Evolutionary conservation across 2,888 invertebrate genomes (phyloP).

Genomic region (Microdon myrmicae): DNA sequence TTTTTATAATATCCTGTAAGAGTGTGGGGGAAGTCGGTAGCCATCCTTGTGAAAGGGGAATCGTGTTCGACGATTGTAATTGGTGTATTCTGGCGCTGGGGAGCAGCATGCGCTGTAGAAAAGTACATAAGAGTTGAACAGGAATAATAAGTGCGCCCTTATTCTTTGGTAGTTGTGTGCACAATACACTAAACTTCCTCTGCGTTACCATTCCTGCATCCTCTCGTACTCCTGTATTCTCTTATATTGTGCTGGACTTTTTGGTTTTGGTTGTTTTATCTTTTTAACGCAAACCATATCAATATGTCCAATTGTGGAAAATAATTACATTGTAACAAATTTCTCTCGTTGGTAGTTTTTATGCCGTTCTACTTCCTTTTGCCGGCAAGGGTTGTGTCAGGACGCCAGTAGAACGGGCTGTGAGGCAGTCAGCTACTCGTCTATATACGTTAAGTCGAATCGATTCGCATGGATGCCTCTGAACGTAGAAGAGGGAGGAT

Average conservation of each 20-base stretch:
- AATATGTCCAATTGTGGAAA: slow-evolving; percentile 68
- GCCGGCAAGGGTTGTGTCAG: neutral
- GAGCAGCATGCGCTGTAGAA: slow-evolving; percentile 40
- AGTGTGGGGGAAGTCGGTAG: neutral
- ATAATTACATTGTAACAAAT: slow-evolving; percentile 68
- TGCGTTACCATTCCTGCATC: neutral
- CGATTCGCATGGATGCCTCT: slow-evolving; percentile 25
- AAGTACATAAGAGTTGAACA: slow-evolving; percentile 21
- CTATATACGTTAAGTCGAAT: slow-evolving; percentile 15
- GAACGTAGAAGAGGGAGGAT: slow-evolving; percentile 34
- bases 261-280: slow-evolving; percentile 11
- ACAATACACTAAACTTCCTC: neutral
- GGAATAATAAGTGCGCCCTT: neutral
- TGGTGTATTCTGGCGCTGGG: slow-evolving; percentile 30
- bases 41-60: slow-evolving; percentile 28
- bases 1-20: slow-evolving; percentile 9
- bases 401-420: neutral
- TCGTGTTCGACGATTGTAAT: slow-evolving; percentile 31
- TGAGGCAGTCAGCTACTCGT: slow-evolving; percentile 21
- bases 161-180: slow-evolving; percentile 13
- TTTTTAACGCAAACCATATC: slow-evolving; percentile 61
- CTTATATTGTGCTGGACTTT: neutral
- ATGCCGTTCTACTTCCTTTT: slow-evolving; percentile 11
- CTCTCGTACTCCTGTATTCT: neutral
- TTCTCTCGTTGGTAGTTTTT: slow-evolving; percentile 55